Base-by-base conservation (phyloP, 2,888 invertebrate genomes). In the Tiliacea aurago region DNA sequence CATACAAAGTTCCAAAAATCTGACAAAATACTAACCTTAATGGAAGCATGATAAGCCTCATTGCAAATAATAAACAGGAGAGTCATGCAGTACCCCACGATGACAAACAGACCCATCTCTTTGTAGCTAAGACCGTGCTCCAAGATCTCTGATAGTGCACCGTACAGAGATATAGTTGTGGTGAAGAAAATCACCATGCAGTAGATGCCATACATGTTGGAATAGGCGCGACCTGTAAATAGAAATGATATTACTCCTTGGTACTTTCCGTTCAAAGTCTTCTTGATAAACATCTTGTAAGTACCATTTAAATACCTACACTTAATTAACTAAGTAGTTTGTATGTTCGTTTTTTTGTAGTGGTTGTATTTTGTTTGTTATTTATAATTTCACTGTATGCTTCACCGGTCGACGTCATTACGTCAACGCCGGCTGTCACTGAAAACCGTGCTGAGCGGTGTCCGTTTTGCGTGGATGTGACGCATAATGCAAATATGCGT, bases 161-260 rank as follows among this genome's bases (percentile, higher is more conserved):
- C 98, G 84, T 98, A 98, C 9, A 97, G 95, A 6, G 98, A 98
- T 62, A 98, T 97, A 18, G 98, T 98, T 13, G 98, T 98, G 4
- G 98, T 98, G 87, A 98, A 97, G 90, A 98, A 97, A 70, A 98
- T 97, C 4, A 98, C 97, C 92, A 98, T 96, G 84, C 98, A 98
- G 88, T 97, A 98, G 90, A 98, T 97, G 15, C 97, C 97, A 83
- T 98, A 98, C 98, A 98, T 98, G 85, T 98, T 98, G 67, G 98
- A 97, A 89, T 98, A 98, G 0, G 98, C 98, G 63, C 97, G 94
- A 59, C 97, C 97, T 97, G 91, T 13, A 61, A 71, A 76, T 37
- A 53, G 1, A 37, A 55, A 64, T 18, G 0, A n/a, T 64, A 33
- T 33, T 11, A 53, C 6, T n/a, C 15, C 1, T 53, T 33, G 6